Conservation (phyloP, 1,140 invertebrate species). For the Aphaenogaster floridana region DNA sequence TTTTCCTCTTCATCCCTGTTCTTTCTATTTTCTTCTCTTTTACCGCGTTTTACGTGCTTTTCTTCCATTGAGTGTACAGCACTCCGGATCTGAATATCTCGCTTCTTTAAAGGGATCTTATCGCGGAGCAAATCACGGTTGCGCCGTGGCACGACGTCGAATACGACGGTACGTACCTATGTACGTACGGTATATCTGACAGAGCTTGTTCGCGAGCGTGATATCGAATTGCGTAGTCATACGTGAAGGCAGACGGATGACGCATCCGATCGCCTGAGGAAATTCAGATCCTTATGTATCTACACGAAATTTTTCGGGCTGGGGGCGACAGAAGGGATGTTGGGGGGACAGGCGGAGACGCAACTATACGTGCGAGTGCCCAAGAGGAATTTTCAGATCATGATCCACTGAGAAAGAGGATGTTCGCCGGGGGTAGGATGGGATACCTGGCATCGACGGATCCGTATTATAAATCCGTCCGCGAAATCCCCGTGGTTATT, state of each 20-base stretch:
- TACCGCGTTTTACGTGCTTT: slow-evolving; percentile 18
- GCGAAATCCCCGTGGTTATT: slow-evolving; percentile 65
- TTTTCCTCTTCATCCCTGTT: neutral
- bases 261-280: slow-evolving; percentile 73
- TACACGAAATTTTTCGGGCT: slow-evolving; percentile 76
- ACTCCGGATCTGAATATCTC: slow-evolving; percentile 63
- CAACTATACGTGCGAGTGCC: slow-evolving; percentile 37
- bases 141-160: slow-evolving; percentile 8
- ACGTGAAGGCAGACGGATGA: slow-evolving; percentile 80
- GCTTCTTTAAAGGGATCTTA: slow-evolving; percentile 70
- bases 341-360: neutral
- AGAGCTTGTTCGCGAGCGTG: slow-evolving; percentile 70
- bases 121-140: slow-evolving; percentile 59
- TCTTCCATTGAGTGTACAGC: slow-evolving; percentile 23
- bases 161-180: slow-evolving; percentile 23
- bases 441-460: slow-evolving; percentile 35
- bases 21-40: slow-evolving; percentile 23
- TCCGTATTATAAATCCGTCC: slow-evolving; percentile 64
- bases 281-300: slow-evolving; percentile 81
- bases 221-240: slow-evolving; percentile 85
- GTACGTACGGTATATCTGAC: slow-evolving; percentile 22
- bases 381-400: slow-evolving; percentile 60
- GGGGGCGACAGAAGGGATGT: neutral
- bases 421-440: neutral
- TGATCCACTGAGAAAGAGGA: slow-evolving; percentile 55